These are phyloP conservation scores for Chymomyza caudatula DNA, from an alignment of 2,888 invertebrate genomes.

Conservation along the genomic window DNA sequence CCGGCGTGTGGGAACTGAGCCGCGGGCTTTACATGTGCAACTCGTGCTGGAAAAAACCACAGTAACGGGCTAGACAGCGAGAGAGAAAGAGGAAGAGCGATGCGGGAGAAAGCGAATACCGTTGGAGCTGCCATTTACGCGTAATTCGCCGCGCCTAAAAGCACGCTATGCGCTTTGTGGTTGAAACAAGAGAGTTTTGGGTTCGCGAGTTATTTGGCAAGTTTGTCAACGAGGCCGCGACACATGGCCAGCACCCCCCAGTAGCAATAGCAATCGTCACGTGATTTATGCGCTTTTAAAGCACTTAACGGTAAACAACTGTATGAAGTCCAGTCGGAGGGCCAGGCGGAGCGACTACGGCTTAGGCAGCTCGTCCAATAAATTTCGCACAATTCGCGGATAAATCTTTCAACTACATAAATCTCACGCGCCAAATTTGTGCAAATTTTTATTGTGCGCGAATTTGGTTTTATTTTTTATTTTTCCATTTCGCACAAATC, in stretches of 20 bases:
- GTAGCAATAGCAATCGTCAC: constrained; percentile 46
- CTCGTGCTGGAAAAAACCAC: constrained; percentile 24
- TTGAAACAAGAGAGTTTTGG: neutral
- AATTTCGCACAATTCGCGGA: constrained; percentile 54
- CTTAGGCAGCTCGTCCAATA: constrained; percentile 43
- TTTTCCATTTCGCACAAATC: constrained; percentile 68
- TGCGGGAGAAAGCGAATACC: constrained; percentile 26
- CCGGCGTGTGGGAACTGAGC: constrained; percentile 38
- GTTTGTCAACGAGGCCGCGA: constrained; percentile 60
- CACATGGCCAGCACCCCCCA: constrained; percentile 33
- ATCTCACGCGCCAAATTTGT: constrained; percentile 72
- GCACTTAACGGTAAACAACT: constrained; percentile 71
- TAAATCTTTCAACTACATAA: constrained; percentile 77
- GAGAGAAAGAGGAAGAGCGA: neutral
- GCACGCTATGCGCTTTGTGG: constrained; percentile 21
- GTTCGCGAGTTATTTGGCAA: constrained; percentile 34
- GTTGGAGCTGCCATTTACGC: constrained; percentile 66
- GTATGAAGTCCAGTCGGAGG: constrained; percentile 60
- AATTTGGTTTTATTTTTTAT: constrained; percentile 16
- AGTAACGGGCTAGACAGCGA: too few species aligned
- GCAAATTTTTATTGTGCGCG: constrained; percentile 28
- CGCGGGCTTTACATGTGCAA: constrained; percentile 35
- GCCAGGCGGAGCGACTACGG: constrained; percentile 13
- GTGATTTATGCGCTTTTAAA: constrained; percentile 75
- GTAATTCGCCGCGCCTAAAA: constrained; percentile 72